Conservation (phyloP, 2,113 vertebrate species). For the Lutjanus erythropterus region DNA sequence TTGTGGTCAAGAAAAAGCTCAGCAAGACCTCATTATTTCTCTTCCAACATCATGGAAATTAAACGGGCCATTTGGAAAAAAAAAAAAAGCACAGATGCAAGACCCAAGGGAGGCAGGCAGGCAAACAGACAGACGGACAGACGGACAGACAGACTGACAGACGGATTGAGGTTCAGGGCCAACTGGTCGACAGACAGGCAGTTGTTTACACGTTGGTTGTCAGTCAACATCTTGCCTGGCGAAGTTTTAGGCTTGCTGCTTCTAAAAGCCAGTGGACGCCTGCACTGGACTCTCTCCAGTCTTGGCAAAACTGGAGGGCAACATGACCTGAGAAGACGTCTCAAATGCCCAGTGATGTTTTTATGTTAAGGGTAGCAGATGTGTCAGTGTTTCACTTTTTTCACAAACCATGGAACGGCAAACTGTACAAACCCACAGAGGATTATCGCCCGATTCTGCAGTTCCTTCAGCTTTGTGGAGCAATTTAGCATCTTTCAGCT, state of each 20-base stretch:
- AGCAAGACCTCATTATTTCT: constrained; percentile 54
- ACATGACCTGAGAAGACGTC: not conserved
- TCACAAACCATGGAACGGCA: too few species aligned
- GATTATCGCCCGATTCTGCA: not conserved
- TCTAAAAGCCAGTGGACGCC: not conserved
- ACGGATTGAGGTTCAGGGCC: not conserved
- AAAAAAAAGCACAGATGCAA: not conserved
- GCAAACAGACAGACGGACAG: not conserved
- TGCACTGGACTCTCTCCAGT: not conserved
- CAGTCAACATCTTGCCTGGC: not conserved
- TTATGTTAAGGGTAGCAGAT: not conserved
- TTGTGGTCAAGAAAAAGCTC: constrained; percentile 27
- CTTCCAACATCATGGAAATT: constrained; percentile 27
- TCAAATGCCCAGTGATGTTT: not conserved
- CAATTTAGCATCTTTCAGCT: not conserved
- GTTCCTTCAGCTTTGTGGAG: too few species aligned
- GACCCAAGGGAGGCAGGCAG: not conserved
- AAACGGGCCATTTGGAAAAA: constrained; percentile 19
- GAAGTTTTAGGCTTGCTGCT: not conserved
- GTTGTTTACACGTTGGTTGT: constrained; percentile 24
- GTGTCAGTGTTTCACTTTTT: too few species aligned
- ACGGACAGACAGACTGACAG: not conserved
- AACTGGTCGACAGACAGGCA: constrained; percentile 7
- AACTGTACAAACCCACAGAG: not conserved
- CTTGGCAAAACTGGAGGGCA: not conserved